A percentile compares a stretch with the other conserved stretches of the same genome.
Evolutionary conservation across 2,113 vertebrate species (phyloP).

Genomic region (Burhinus bistriatus): DNA sequence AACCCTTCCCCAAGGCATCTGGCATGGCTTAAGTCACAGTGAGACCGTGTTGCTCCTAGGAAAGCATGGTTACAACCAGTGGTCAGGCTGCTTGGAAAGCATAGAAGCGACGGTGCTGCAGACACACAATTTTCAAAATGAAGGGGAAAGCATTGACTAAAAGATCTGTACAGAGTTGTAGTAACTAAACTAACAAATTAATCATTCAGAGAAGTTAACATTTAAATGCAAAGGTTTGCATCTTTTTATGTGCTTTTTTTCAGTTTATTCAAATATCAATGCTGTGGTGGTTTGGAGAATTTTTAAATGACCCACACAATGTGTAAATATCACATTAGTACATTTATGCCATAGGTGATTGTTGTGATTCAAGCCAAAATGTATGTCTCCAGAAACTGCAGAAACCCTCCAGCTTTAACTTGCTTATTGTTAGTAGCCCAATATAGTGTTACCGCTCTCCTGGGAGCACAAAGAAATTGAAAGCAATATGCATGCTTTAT

Average conservation of each 20-base stretch:
- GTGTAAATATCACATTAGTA: slow-evolving; percentile 35
- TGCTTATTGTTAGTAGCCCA: slow-evolving; percentile 29
- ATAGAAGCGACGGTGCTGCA: neutral
- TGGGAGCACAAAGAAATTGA: slow-evolving; percentile 41
- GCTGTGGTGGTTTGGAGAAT: slow-evolving; percentile 14
- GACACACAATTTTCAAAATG: neutral
- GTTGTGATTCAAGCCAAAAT: slow-evolving; percentile 38
- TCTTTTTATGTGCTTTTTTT: neutral
- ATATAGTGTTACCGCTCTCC: slow-evolving; percentile 45
- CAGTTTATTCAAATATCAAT: neutral
- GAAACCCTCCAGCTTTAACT: slow-evolving; percentile 34
- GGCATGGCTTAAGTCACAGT: neutral
- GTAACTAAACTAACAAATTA: neutral
- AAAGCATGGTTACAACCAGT: neutral
- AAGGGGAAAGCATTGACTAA: neutral
- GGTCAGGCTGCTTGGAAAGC: neutral
- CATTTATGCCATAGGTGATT: neutral
- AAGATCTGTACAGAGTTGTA: neutral
- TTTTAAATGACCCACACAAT: slow-evolving; percentile 49
- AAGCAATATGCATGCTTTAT: slow-evolving; percentile 47
- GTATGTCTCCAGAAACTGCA: slow-evolving; percentile 3
- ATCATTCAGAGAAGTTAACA: neutral
- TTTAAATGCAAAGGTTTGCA: neutral
- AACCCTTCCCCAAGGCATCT: neutral
- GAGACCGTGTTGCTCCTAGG: neutral